Evolutionary conservation across 2,888 invertebrate genomes (phyloP).

Genomic region (Melanotus villosus): DNA sequence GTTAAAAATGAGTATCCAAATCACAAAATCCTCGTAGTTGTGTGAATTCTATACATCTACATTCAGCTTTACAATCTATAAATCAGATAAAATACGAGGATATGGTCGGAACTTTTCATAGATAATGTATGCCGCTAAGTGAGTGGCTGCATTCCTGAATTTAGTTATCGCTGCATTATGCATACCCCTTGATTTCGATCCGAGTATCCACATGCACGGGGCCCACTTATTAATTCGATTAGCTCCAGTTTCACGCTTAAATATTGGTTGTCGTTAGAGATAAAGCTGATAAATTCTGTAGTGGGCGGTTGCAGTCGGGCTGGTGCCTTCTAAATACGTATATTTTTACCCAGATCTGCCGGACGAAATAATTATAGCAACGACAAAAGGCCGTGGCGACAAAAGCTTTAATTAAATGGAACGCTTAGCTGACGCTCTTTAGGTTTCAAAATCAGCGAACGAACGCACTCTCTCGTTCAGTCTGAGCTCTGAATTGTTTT

Average conservation of each 20-base stretch:
- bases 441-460: constrained; percentile 39
- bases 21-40: too few species aligned
- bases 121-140: constrained; percentile 33
- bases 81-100: constrained; percentile 24
- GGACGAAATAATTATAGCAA: constrained; percentile 40
- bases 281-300: neutral
- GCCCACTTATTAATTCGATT: constrained; percentile 45
- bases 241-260: constrained; percentile 17
- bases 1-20: too few species aligned
- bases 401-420: constrained; percentile 46
- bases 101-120: neutral
- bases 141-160: constrained; percentile 45
- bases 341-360: constrained; percentile 31
- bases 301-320: constrained; percentile 12
- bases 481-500: constrained; percentile 37
- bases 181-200: constrained; percentile 36
- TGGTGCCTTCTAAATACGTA: constrained; percentile 18
- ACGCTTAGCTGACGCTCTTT: constrained; percentile 40
- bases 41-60: neutral
- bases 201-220: constrained; percentile 35
- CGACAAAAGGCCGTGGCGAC: constrained; percentile 35
- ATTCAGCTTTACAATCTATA: constrained; percentile 14
- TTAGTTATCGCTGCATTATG: constrained; percentile 49
- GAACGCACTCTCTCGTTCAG: constrained; percentile 29
- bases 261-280: neutral